phyloP scores from a whole-genome alignment of 2,113 vertebrate genomes.

The Leiothrix lutea region DNA sequence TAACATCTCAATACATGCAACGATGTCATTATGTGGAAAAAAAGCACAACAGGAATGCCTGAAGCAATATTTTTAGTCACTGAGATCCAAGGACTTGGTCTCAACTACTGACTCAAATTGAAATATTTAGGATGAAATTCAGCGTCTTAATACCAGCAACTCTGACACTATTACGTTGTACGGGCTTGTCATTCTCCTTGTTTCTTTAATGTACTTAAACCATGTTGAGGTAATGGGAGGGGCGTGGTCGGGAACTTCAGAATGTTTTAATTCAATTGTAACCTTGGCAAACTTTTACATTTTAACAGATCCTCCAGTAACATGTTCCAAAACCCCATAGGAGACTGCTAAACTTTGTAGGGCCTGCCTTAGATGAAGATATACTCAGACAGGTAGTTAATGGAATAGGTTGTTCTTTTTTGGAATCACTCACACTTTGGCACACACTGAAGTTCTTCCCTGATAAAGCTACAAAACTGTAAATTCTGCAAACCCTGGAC shows the following conservation, averaged over 20 bases:
- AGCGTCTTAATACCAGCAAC: background rate
- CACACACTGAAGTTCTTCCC: background rate
- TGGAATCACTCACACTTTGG: background rate
- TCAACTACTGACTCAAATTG: background rate
- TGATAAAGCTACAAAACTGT: background rate
- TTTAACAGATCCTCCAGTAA: constrained; percentile 1
- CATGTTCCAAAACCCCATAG: background rate
- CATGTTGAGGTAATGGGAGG: background rate
- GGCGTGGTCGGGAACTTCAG: background rate
- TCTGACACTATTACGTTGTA: background rate
- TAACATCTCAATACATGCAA: constrained; percentile 39
- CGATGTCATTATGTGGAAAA: constrained; percentile 28
- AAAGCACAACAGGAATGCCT: constrained; percentile 15
- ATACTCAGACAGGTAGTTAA: background rate
- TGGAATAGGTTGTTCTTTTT: background rate
- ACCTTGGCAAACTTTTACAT: background rate
- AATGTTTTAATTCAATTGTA: constrained; percentile 1
- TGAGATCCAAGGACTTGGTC: constrained; percentile 14
- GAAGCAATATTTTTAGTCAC: constrained; percentile 37
- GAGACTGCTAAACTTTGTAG: background rate
- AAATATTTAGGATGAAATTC: constrained; percentile 21
- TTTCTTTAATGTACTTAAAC: background rate
- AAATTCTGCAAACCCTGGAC: background rate
- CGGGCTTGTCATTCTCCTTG: background rate
- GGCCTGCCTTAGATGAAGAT: background rate